Conservation (phyloP, 2,797 vertebrate genomes). For the Pitangus sulphuratus region DNA sequence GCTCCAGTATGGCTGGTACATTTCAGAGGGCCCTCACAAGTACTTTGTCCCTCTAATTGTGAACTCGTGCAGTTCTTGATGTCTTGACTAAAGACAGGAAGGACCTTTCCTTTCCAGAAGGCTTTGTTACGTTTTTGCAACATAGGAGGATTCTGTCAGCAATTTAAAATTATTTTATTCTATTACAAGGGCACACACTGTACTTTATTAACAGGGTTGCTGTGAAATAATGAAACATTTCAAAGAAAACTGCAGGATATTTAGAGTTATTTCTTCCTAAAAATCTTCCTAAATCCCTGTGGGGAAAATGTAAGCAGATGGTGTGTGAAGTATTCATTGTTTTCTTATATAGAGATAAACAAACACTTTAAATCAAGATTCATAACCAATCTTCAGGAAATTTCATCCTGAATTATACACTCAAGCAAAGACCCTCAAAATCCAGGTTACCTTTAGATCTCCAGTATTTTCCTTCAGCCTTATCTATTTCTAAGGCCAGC, state of each 20-base stretch:
- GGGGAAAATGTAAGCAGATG: constrained; percentile 66
- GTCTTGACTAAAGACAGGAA: constrained; percentile 10
- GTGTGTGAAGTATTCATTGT: constrained; percentile 62
- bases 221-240: constrained; percentile 68
- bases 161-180: constrained; percentile 38
- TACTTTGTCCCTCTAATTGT: background rate
- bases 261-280: constrained; percentile 55
- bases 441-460: background rate
- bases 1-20: no score
- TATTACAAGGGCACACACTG: constrained; percentile 39
- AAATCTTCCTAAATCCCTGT: constrained; percentile 50
- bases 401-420: constrained; percentile 35
- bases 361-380: constrained; percentile 70
- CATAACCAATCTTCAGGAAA: constrained; percentile 61
- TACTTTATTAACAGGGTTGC: constrained; percentile 59
- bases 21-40: background rate
- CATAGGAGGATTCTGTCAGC: background rate
- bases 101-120: background rate
- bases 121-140: constrained; percentile 23
- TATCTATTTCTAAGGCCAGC: background rate
- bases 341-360: constrained; percentile 64
- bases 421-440: constrained; percentile 1
- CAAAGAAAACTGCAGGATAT: constrained; percentile 63
- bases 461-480: background rate
- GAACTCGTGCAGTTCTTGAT: background rate